Evolutionary conservation across 2,888 invertebrate genomes (phyloP).

Genomic region (Phlogophora meticulosa): DNA sequence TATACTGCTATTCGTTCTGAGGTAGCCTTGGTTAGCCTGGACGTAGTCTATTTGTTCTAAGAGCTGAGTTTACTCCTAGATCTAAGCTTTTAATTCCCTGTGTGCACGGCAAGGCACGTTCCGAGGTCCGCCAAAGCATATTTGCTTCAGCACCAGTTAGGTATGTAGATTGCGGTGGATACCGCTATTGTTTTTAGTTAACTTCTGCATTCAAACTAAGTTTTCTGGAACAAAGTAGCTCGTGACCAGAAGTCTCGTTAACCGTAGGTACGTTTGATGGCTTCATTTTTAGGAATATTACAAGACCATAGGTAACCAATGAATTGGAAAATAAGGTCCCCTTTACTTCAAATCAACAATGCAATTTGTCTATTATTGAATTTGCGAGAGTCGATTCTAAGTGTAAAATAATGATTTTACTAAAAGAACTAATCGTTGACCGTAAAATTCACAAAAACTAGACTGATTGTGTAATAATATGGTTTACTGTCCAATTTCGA

Average conservation of each 20-base stretch:
- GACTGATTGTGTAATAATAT: constrained; percentile 26
- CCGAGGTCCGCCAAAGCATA: constrained; percentile 42
- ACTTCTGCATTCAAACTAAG: constrained; percentile 21
- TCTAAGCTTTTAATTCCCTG: constrained; percentile 33
- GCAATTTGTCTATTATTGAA: constrained; percentile 30
- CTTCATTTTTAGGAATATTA: background rate
- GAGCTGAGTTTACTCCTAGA: constrained; percentile 30
- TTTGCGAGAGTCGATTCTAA: constrained; percentile 14
- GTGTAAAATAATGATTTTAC: constrained; percentile 10
- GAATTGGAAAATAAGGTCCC: background rate
- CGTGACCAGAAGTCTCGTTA: background rate
- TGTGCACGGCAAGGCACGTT: constrained; percentile 37
- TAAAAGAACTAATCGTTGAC: constrained; percentile 33
- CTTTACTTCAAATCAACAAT: constrained; percentile 17
- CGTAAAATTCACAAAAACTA: constrained; percentile 39
- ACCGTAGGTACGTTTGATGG: background rate
- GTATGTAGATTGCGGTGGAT: constrained; percentile 38
- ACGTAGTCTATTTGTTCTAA: constrained; percentile 22
- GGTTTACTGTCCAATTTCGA: constrained; percentile 25
- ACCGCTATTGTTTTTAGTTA: constrained; percentile 16
- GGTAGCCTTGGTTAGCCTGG: background rate
- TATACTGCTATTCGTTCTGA: constrained; percentile 8
- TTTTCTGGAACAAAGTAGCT: background rate
- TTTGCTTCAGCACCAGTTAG: constrained; percentile 23
- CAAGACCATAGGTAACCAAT: background rate